These are phyloP conservation scores for Alligator sinensis DNA, from an alignment of 2,113 vertebrate genomes.

Conservation along the genomic window DNA sequence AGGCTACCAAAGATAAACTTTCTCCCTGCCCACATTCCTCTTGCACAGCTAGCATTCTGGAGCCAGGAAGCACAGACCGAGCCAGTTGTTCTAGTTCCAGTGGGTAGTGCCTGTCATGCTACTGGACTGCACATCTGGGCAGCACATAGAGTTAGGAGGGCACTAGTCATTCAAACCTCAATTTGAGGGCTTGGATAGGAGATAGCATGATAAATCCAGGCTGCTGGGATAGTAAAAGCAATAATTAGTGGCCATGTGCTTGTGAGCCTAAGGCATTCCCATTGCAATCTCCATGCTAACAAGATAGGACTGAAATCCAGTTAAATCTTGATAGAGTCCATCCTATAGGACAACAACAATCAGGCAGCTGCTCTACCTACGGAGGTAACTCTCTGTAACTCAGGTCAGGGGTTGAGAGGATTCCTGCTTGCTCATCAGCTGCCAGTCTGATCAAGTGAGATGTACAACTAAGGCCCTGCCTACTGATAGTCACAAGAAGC, in stretches of 20 bases:
- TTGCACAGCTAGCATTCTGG: neutral
- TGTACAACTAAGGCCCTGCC: neutral
- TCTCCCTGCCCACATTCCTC: neutral
- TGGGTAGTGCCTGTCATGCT: neutral
- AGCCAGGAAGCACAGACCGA: neutral
- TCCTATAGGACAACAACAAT: no score
- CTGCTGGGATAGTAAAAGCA: neutral
- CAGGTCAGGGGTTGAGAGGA: neutral
- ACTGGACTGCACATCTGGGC: neutral
- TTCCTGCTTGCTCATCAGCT: neutral
- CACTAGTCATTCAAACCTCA: neutral
- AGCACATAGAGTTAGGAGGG: neutral
- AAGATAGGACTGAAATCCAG: neutral
- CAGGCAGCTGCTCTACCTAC: neutral
- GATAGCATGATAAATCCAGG: neutral
- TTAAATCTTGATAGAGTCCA: neutral
- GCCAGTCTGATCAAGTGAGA: neutral
- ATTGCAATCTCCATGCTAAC: neutral
- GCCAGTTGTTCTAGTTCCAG: neutral
- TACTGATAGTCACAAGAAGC: neutral
- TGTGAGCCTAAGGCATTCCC: neutral
- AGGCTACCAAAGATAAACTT: neutral
- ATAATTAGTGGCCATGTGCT: neutral
- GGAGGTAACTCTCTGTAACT: neutral
- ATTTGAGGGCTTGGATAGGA: neutral